Percentiles rank a stretch among this genome's conserved stretches.
Evolutionary conservation across 1,140 invertebrate species (phyloP).

Genomic region (Hermatobates lingyangjiaoensis): DNA sequence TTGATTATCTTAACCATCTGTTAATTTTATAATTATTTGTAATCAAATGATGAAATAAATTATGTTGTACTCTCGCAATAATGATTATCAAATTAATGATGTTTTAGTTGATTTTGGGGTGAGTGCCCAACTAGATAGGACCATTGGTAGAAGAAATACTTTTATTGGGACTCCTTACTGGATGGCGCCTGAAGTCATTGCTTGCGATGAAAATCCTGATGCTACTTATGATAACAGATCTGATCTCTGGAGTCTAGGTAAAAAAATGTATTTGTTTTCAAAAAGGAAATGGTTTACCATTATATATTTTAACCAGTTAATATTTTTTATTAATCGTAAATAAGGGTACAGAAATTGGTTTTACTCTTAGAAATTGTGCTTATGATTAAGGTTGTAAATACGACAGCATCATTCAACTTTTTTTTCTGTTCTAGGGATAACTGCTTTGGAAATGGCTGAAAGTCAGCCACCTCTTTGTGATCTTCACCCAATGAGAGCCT

Average conservation of each 20-base stretch:
- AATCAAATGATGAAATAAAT: background rate
- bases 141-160: conserved; percentile 94
- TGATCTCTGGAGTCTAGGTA: conserved; percentile 91
- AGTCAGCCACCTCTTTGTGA: conserved; percentile 96
- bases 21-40: too few species aligned
- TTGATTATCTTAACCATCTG: too few species aligned
- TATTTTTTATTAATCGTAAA: background rate
- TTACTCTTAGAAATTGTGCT: background rate
- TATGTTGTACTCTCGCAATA: background rate
- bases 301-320: background rate
- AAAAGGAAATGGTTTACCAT: background rate
- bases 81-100: background rate
- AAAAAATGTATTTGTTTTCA: background rate
- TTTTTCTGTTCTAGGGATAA: too few species aligned
- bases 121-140: conserved; percentile 94
- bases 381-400: too few species aligned
- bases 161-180: conserved; percentile 99
- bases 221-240: conserved; percentile 98
- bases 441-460: conserved; percentile 98
- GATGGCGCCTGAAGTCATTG: conserved; percentile 97
- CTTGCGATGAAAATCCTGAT: conserved; percentile 98
- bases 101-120: conserved; percentile 98
- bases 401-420: too few species aligned
- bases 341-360: background rate
- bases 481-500: conserved; percentile 96